Base-by-base conservation (phyloP, 2,888 invertebrate genomes). In the Synergus gifuensis region DNA sequence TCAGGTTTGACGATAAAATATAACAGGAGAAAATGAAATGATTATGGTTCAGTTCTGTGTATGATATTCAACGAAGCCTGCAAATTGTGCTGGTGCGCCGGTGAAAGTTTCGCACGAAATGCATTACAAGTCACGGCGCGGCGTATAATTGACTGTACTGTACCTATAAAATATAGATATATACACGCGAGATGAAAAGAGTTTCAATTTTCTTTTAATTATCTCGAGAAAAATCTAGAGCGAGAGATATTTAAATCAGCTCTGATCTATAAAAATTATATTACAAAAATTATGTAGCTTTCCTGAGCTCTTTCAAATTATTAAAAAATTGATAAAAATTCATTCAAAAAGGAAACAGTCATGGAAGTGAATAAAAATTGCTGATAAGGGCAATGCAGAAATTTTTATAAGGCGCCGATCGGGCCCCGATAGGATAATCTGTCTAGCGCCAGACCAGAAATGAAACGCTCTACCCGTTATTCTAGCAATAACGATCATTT, bases 61-160 rank as follows among this genome's bases (percentile, higher is more conserved):
- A 22, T 44, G 67, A 16, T 49, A 69, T 54, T 73, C 36, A 73
- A 54, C 73, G 54, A 54, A 73, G 49, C 73, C 49, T 73, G 49
- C 54, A 73, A 73, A 73, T 73, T 73, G 54, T 54, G 54, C 73
- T 54, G 46, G 73, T 73, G 73, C 28, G 16, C 36, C n/a, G 54
- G 73, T 73, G 73, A 73, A 73, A 73, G 73, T 73, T 54, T 40
- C 54, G 73, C 36, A 73, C 36, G 73, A 73, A 73, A 73, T 54
- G 73, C 73, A 54, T 73, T 73, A 40, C 73, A 16, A 54, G 73
- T 73, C 54, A 73, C 49, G 73, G 54, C n/a, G 28, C 36, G 0
- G 1, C n/a, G n/a, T n/a, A n/a, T n/a, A n/a, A 73, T 73, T 73
- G 36, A 36, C 36, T 36, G 4, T 36, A 36, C 36, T 4, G 2